Conservation (phyloP, 2,113 vertebrate species). For the Callocephalon fimbriatum region DNA sequence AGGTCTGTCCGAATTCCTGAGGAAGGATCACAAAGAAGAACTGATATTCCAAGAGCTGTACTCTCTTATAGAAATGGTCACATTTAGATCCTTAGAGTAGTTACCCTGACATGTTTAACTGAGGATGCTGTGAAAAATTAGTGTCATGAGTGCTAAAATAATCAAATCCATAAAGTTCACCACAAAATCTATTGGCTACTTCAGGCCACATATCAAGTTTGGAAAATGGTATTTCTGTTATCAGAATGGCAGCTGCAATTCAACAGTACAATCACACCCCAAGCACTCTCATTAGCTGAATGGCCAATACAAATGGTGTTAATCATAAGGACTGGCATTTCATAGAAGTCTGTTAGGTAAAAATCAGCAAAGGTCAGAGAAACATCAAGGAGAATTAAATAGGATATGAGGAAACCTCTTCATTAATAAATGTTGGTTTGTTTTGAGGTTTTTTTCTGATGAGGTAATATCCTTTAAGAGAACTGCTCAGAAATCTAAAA, state of each 20-base stretch:
- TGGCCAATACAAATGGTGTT: background rate
- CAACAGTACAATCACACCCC: background rate
- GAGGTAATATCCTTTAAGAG: background rate
- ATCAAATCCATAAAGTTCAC: background rate
- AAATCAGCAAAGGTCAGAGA: background rate
- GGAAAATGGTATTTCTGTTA: background rate
- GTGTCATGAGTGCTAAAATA: background rate
- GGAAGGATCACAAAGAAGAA: background rate
- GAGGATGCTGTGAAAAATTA: background rate
- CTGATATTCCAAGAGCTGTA: background rate
- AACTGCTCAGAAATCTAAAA: background rate
- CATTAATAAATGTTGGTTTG: background rate
- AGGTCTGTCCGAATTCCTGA: background rate
- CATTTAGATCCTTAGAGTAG: background rate
- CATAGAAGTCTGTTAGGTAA: background rate
- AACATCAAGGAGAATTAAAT: background rate
- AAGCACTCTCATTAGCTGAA: background rate
- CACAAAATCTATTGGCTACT: background rate
- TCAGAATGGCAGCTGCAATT: background rate
- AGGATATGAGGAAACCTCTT: background rate
- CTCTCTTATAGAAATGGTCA: background rate
- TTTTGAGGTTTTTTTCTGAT: background rate
- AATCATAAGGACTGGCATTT: background rate
- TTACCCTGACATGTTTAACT: background rate
- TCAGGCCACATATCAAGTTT: background rate